A percentile compares a stretch with the other conserved stretches of the same genome.
Evolutionary conservation across 2,888 invertebrate species (phyloP).

Genomic region (Priocnemis perturbator): DNA sequence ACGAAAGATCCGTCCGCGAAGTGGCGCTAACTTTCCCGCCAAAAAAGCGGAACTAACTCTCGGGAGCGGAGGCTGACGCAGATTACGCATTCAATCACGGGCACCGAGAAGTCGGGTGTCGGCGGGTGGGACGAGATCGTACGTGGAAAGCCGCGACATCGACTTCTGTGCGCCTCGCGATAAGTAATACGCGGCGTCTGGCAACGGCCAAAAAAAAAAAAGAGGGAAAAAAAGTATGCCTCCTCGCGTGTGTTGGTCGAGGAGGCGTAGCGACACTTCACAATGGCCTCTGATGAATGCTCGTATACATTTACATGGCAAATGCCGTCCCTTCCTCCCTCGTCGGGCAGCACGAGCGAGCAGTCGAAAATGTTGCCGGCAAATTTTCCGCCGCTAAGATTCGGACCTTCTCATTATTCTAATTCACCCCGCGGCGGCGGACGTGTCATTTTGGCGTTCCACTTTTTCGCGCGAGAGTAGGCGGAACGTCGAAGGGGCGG

Average conservation of each 20-base stretch:
- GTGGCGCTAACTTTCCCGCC: constrained; percentile 38
- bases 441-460: no score
- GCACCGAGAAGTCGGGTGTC: neutral
- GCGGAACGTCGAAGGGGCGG: no score
- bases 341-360: constrained; percentile 13
- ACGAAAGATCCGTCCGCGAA: constrained; percentile 33
- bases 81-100: constrained; percentile 55
- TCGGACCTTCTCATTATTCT: no score
- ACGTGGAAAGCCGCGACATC: constrained; percentile 29
- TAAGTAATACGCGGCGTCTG: constrained; percentile 38
- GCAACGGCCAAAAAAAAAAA: constrained; percentile 29
- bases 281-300: constrained; percentile 72
- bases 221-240: constrained; percentile 43
- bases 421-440: no score
- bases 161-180: constrained; percentile 40
- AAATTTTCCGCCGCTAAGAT: no score
- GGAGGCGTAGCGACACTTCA: constrained; percentile 53
- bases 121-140: constrained; percentile 20
- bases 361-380: neutral
- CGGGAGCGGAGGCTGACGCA: constrained; percentile 23
- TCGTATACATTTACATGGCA: constrained; percentile 73
- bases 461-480: no score
- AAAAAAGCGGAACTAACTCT: constrained; percentile 5
- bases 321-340: constrained; percentile 57
- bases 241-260: constrained; percentile 40